phyloP scores from a whole-genome alignment of 2,113 vertebrate genomes.

The Ondatra zibethicus region DNA sequence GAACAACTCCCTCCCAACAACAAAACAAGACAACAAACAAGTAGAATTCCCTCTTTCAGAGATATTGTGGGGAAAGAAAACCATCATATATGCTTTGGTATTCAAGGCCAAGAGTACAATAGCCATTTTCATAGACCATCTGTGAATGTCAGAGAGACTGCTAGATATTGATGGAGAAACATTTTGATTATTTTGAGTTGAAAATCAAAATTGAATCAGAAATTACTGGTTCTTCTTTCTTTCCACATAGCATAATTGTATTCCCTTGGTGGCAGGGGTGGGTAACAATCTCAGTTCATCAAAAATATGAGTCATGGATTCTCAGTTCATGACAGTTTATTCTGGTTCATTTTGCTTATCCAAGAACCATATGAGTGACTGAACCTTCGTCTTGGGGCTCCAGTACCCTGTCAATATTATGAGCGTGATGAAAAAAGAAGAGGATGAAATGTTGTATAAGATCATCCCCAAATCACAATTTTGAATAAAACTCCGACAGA shows the following conservation, averaged over 20 bases:
- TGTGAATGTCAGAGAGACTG: not conserved
- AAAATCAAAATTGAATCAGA: slow-evolving; percentile 21
- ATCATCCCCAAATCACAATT: not conserved
- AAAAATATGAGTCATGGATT: not conserved
- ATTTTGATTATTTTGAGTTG: not conserved
- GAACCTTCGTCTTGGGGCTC: not conserved
- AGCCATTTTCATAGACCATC: not conserved
- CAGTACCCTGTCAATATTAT: not conserved
- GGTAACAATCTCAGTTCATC: not conserved
- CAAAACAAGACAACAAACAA: not conserved
- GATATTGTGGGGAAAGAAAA: not conserved
- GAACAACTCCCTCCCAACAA: not conserved
- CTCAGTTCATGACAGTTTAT: not conserved
- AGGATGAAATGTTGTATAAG: not conserved
- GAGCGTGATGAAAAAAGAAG: not conserved
- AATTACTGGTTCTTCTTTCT: not conserved
- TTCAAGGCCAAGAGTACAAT: not conserved
- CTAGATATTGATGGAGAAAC: not conserved
- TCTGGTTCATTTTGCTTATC: not conserved
- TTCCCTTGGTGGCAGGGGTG: not conserved
- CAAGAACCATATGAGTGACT: not conserved
- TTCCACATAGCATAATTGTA: not conserved
- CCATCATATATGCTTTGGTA: not conserved
- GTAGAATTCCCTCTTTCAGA: not conserved
- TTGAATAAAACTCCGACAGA: slow-evolving; percentile 10